phyloP scores from a whole-genome alignment of 2,797 vertebrate genomes.

The Tenualosa ilisha region DNA sequence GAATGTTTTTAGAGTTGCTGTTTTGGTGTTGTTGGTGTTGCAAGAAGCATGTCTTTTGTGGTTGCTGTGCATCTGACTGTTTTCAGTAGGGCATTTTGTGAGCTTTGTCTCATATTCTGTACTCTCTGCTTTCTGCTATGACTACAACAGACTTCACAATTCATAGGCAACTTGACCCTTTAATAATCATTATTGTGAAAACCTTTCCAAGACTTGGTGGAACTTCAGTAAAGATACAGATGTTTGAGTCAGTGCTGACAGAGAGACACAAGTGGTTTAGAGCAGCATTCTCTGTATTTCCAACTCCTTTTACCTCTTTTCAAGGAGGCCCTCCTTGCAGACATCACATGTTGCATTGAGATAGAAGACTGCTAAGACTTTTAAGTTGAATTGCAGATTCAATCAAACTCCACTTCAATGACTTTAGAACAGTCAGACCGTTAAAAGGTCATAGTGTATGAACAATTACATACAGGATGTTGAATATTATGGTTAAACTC shows the following conservation, averaged over 20 bases:
- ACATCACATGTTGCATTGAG: conserved; percentile 28
- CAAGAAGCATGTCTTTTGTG: background rate
- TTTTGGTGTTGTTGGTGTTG: background rate
- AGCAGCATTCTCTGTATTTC: conserved; percentile 47
- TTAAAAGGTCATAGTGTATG: background rate
- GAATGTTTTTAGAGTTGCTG: background rate
- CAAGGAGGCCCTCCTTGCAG: conserved; percentile 51
- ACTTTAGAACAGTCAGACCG: background rate
- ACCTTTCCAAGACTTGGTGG: background rate
- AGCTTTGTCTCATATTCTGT: background rate
- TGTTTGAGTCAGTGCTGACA: conserved; percentile 37
- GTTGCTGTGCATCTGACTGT: background rate
- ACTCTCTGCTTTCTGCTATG: background rate
- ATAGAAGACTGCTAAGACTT: conserved; percentile 43
- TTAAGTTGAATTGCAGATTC: conserved; percentile 18
- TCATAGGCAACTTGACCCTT: background rate
- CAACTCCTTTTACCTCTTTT: conserved; percentile 58
- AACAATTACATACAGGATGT: background rate
- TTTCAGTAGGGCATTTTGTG: background rate
- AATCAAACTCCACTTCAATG: conserved; percentile 24
- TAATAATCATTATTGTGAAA: background rate
- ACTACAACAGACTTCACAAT: background rate
- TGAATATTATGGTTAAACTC: background rate
- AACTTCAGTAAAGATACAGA: conserved; percentile 11
- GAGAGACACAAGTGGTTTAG: conserved; percentile 50